Conservation (phyloP, 1,140 invertebrate genomes). For the roundworm (Caenorhabditis elegans) region WBcel235 BX284605.5:5512001-5512500, state of each 20-base stretch:
- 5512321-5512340: constrained; percentile 69
- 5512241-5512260: constrained; percentile 68
- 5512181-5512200: neutral
- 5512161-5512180: constrained; percentile 39
- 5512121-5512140: constrained; percentile 49
- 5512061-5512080: constrained; percentile 43
- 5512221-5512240: constrained; percentile 59
- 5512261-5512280: constrained; percentile 69
- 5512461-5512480: constrained; percentile 31
- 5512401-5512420: neutral
- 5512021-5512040: constrained; percentile 44
- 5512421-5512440: neutral
- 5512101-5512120: constrained; percentile 50
- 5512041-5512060: constrained; percentile 37
- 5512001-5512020: constrained; percentile 20
- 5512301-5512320: constrained; percentile 68
- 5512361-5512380: constrained; percentile 17
- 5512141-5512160: constrained; percentile 51
- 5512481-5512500: constrained; percentile 24
- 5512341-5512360: constrained; percentile 62
- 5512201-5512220: neutral
- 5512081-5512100: constrained; percentile 44
- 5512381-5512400: constrained; percentile 40
- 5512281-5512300: constrained; percentile 58
- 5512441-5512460: constrained; percentile 42